Evolutionary conservation across 2,797 vertebrate genomes (phyloP).

Genomic region (Syncerus caffer): DNA sequence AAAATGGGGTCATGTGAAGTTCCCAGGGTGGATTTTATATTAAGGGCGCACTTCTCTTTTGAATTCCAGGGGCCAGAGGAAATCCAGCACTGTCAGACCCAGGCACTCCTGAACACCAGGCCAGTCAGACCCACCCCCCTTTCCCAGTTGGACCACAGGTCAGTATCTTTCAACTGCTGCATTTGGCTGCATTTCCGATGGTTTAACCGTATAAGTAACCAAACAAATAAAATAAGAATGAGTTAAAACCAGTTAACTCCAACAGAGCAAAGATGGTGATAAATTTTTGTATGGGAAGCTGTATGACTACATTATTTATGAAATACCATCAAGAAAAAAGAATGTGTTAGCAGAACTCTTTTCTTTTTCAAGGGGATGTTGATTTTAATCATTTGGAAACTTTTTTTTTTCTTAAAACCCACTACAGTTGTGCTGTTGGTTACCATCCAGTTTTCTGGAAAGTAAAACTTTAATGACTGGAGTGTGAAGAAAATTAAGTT

Average conservation of each 20-base stretch:
- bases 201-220: slow-evolving; percentile 44
- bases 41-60: slow-evolving; percentile 80
- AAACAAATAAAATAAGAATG: slow-evolving; percentile 69
- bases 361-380: slow-evolving; percentile 37
- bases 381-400: slow-evolving; percentile 59
- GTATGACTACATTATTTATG: slow-evolving; percentile 67
- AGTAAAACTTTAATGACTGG: slow-evolving; percentile 70
- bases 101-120: slow-evolving; percentile 91
- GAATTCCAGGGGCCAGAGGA: slow-evolving; percentile 91
- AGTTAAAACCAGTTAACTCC: slow-evolving; percentile 65
- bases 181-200: not conserved
- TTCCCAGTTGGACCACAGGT: slow-evolving; percentile 97
- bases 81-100: slow-evolving; percentile 90
- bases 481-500: slow-evolving; percentile 71
- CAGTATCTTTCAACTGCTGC: slow-evolving; percentile 75
- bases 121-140: slow-evolving; percentile 90
- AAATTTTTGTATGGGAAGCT: slow-evolving; percentile 56
- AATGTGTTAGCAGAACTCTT: slow-evolving; percentile 42
- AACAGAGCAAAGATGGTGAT: slow-evolving; percentile 56
- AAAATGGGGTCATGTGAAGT: slow-evolving; percentile 72
- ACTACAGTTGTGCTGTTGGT: not conserved
- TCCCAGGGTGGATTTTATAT: slow-evolving; percentile 75
- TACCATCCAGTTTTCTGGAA: slow-evolving; percentile 58
- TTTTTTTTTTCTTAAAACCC: not conserved
- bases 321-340: slow-evolving; percentile 33